Evolutionary conservation across 2,888 invertebrate genomes (phyloP).

Genomic region (Trissolcus japonicus): DNA sequence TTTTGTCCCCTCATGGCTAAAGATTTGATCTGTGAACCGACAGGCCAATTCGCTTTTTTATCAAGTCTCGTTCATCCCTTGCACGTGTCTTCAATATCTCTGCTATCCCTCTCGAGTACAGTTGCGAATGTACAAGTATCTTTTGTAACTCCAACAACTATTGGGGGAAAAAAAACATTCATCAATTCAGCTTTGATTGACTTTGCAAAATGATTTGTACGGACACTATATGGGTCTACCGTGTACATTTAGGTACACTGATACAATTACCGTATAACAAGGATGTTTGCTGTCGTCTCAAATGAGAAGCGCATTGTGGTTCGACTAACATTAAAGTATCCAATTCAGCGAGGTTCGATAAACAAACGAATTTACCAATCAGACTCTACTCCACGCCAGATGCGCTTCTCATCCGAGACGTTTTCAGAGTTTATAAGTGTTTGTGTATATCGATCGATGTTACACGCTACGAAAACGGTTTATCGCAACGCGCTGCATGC

Average conservation of each 20-base stretch:
- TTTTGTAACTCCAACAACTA: not conserved
- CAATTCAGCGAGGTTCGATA: constrained; percentile 22
- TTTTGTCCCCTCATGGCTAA: not conserved
- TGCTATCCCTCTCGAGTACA: no score
- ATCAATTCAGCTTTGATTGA: not conserved
- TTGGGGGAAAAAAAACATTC: not conserved
- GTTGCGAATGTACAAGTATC: not conserved
- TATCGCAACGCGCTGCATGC: constrained; percentile 41
- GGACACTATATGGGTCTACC: not conserved
- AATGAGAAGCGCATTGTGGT: no score
- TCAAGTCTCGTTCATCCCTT: not conserved
- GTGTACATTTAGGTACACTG: constrained; percentile 12
- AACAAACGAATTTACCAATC: constrained; percentile 6
- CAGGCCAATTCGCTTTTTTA: not conserved
- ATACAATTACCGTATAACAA: constrained; percentile 6
- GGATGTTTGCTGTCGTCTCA: not conserved
- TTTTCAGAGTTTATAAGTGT: constrained; percentile 48
- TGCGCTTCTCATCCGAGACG: constrained; percentile 32
- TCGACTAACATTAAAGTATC: not conserved
- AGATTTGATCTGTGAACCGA: not conserved
- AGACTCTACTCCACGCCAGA: not conserved
- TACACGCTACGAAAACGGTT: constrained; percentile 35
- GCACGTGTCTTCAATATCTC: not conserved
- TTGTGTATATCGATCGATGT: constrained; percentile 40
- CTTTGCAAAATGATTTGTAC: no score